These are phyloP conservation scores for Pseudobourletiella spinata DNA, from an alignment of 1,140 invertebrate genomes.

Conservation along the genomic window DNA sequence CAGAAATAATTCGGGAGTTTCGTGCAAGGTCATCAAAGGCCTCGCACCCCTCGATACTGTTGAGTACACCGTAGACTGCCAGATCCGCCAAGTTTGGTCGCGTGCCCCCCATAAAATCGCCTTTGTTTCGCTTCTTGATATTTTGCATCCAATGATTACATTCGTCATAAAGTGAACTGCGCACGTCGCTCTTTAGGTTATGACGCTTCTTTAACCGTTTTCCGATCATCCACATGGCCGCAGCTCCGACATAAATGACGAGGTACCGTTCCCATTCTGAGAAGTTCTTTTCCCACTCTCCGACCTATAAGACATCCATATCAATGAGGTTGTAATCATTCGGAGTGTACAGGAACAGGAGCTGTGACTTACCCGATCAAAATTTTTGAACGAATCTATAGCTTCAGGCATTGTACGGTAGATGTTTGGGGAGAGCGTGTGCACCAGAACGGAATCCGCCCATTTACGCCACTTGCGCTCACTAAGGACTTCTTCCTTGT, in stretches of 20 bases:
- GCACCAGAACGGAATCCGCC: slow-evolving; percentile 83
- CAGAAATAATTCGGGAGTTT: slow-evolving; percentile 57
- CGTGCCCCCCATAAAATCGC: slow-evolving; percentile 66
- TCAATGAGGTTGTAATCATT: too few relatives aligned
- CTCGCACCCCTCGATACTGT: slow-evolving; percentile 87
- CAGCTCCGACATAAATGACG: slow-evolving; percentile 88
- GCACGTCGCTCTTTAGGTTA: slow-evolving; percentile 75
- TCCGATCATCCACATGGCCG: slow-evolving; percentile 87
- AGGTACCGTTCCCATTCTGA: slow-evolving; percentile 69
- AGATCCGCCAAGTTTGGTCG: slow-evolving; percentile 87
- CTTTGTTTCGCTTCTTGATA: slow-evolving; percentile 57
- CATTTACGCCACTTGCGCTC: slow-evolving; percentile 92
- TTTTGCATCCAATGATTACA: slow-evolving; percentile 68
- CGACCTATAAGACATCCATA: slow-evolving; percentile 59
- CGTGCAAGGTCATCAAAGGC: slow-evolving; percentile 75
- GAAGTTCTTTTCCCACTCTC: slow-evolving; percentile 87
- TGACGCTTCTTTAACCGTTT: slow-evolving; percentile 79
- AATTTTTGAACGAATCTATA: slow-evolving; percentile 82
- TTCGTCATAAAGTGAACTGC: slow-evolving; percentile 80
- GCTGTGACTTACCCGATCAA: slow-evolving; percentile 69
- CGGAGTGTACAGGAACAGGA: too few relatives aligned
- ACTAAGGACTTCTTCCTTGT: slow-evolving; percentile 53
- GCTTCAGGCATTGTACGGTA: slow-evolving; percentile 64
- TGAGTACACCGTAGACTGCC: slow-evolving; percentile 84
- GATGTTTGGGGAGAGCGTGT: slow-evolving; percentile 92